Conservation (phyloP, 2,797 vertebrate genomes). For the Poeciliopsis presidionis region DNA sequence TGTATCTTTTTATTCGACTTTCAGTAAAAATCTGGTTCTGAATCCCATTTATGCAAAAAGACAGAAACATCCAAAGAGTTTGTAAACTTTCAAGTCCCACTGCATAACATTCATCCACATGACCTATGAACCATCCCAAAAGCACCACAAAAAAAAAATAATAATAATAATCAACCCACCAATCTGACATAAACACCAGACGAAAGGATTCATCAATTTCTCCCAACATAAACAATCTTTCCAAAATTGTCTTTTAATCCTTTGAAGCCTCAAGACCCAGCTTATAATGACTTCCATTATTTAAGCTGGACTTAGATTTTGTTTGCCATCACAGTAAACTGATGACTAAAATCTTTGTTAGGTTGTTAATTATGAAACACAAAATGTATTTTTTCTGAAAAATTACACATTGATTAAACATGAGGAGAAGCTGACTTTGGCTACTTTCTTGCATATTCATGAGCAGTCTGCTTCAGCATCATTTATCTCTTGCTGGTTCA, state of each 20-base stretch:
- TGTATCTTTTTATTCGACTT: background rate
- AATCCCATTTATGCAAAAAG: slow-evolving; percentile 2
- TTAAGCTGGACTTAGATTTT: slow-evolving; percentile 20
- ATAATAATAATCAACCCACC: slow-evolving; percentile 16
- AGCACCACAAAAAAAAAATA: slow-evolving; percentile 39
- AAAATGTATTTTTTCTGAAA: background rate
- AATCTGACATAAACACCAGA: slow-evolving; percentile 42
- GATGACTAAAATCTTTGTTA: background rate
- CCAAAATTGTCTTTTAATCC: slow-evolving; percentile 43
- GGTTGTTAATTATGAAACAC: slow-evolving; percentile 17
- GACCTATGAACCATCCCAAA: slow-evolving; percentile 26
- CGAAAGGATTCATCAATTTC: slow-evolving; percentile 52
- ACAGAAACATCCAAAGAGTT: background rate
- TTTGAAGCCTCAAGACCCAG: slow-evolving; percentile 47
- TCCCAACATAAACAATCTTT: slow-evolving; percentile 23
- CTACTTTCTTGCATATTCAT: slow-evolving; percentile 44
- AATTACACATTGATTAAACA: slow-evolving; percentile 34
- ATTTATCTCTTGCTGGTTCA: slow-evolving; percentile 29
- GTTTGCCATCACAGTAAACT: background rate
- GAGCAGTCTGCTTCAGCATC: slow-evolving; percentile 22
- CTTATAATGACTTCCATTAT: slow-evolving; percentile 33
- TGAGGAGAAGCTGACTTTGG: slow-evolving; percentile 37
- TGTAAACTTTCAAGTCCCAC: slow-evolving; percentile 12
- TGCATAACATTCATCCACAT: slow-evolving; percentile 39
- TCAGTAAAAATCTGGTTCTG: background rate